Base-by-base conservation (phyloP, 1,140 invertebrate species). In the Drosophila setifemur region DNA sequence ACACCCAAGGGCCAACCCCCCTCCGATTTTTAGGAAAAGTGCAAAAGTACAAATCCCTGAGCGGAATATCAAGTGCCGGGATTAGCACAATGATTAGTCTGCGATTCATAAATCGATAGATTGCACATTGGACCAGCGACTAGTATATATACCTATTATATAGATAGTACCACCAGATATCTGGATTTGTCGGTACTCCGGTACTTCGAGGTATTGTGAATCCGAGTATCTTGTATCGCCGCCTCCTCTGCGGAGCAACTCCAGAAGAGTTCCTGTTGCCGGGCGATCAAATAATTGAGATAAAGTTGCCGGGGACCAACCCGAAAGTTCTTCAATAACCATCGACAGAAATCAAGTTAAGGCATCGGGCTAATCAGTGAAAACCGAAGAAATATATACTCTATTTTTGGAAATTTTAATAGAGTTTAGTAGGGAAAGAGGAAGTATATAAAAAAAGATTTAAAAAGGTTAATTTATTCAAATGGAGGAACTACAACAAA, bases 1-100 rank as follows among this genome's bases (percentile, higher is more conserved):
- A 33, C 31, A 42, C 53, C 53, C 55, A 35, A 79, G 71, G 68
- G 75, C 75, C 67, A 67, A 39, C 73, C 67, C 60, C 58, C 21
- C 28, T 82, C 71, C 74, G 57, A 40, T 70, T 55, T 74, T 66
- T 50, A 72, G 73, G 60, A 64, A 88, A 77, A 89, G 88, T 89
- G 88, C 88, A 89, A 89, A 89, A 89, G 88, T 89, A 89, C 88
- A 89, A 89, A 89, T 86, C 64, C 76, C 83, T 89, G 88, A 53
- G 39, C 57, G 79, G 88, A 89, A 89, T 89, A 86, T 43, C 52
- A 88, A 89, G 67, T 57, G 45, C n/a, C 25, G 64, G 60, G 68
- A 66, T 70, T 70, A 70, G 29, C 29, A 11, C 43, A 11, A 50
- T 83, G 78, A 78, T 85, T 83, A 79, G 66, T 26, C 74, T 42